These are phyloP conservation scores for Ceratina japonica DNA, from an alignment of 1,140 invertebrate species.

Conservation along the genomic window DNA sequence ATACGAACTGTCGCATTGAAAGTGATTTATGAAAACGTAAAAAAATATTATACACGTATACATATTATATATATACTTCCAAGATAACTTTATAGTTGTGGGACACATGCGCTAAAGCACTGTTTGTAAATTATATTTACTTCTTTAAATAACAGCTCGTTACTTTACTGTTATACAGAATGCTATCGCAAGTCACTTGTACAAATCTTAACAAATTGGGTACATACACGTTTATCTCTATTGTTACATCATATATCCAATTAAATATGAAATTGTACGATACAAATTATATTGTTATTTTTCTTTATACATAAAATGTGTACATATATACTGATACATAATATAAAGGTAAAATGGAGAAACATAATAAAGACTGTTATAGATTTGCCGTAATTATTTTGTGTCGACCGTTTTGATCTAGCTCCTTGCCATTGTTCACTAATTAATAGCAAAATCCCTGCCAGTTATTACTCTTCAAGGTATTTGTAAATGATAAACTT, in stretches of 20 bases:
- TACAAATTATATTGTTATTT: conserved; percentile 74
- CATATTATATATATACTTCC: conserved; percentile 37
- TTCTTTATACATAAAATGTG: conserved; percentile 72
- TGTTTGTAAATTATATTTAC: conserved; percentile 54
- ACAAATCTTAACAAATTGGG: conserved; percentile 69
- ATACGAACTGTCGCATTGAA: conserved; percentile 47
- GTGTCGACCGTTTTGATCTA: not conserved
- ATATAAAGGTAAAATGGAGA: conserved; percentile 64
- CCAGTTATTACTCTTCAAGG: no score
- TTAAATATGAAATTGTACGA: conserved; percentile 72
- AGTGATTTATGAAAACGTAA: conserved; percentile 51
- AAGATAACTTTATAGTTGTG: conserved; percentile 38
- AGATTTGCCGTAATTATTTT: conserved; percentile 50
- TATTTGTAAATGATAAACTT: no score
- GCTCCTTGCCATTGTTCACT: no score
- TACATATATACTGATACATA: conserved; percentile 65
- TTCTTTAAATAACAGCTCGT: conserved; percentile 58
- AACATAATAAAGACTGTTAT: conserved; percentile 77
- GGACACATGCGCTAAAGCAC: conserved; percentile 48
- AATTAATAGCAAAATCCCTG: no score
- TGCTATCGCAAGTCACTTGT: conserved; percentile 67
- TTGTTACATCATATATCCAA: conserved; percentile 71
- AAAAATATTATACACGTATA: conserved; percentile 1
- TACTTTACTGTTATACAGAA: conserved; percentile 63
- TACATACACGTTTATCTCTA: conserved; percentile 69